Evolutionary conservation across 2,888 invertebrate species (phyloP).

Genomic region (Hoplodrina ambigua): DNA sequence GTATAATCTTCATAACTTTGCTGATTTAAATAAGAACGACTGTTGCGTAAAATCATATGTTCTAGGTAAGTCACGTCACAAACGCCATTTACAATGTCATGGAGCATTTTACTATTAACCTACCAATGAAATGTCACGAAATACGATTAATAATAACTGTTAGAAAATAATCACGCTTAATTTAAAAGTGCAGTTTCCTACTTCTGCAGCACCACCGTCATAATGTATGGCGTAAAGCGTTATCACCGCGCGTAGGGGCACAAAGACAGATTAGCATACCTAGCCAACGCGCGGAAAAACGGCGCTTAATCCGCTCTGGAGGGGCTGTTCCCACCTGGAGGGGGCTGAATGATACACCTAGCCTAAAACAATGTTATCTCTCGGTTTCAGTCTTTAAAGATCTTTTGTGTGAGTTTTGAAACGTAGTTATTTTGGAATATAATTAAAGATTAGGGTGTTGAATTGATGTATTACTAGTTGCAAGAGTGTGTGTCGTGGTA

Average conservation of each 20-base stretch:
- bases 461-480: background rate
- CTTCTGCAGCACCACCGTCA: conserved; percentile 8
- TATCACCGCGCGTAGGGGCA: conserved; percentile 19
- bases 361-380: conserved; percentile 12
- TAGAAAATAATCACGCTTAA: too few relatives aligned
- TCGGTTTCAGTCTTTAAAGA: background rate
- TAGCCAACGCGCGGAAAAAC: conserved; percentile 39
- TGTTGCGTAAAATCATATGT: background rate
- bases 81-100: too few relatives aligned
- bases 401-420: background rate
- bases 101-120: too few relatives aligned
- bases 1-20: background rate
- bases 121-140: too few relatives aligned
- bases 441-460: background rate
- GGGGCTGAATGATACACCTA: background rate
- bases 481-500: background rate
- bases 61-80: too few relatives aligned
- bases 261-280: conserved; percentile 59
- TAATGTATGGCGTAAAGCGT: conserved; percentile 18
- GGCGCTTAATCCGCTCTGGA: conserved; percentile 6
- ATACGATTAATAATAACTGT: too few relatives aligned
- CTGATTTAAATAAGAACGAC: background rate
- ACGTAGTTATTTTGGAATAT: background rate
- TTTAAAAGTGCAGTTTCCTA: background rate
- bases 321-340: background rate